These are phyloP conservation scores for Cryptocheilus praepositus DNA, from an alignment of 2,888 invertebrate species.

Conservation along the genomic window DNA sequence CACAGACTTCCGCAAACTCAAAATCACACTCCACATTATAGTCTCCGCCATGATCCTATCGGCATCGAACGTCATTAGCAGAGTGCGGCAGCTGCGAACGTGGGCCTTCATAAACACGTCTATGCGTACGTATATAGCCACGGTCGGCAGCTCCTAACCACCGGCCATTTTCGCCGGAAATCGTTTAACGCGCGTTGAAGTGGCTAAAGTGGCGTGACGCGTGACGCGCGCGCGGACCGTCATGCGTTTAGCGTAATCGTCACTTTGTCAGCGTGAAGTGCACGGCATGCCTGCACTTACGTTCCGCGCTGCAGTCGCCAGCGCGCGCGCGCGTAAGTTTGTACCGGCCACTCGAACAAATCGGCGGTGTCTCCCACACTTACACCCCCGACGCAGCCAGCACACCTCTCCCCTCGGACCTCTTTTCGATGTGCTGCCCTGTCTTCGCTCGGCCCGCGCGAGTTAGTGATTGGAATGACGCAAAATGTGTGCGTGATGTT, in stretches of 20 bases:
- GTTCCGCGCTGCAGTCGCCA: conserved; percentile 40
- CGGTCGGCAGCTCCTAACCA: conserved; percentile 25
- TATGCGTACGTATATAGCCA: not conserved
- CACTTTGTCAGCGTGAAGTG: conserved; percentile 68
- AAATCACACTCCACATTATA: too few species aligned
- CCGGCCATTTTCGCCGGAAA: conserved; percentile 72
- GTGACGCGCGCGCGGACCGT: conserved; percentile 71
- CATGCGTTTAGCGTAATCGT: conserved; percentile 70
- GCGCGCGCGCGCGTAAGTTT: conserved; percentile 36
- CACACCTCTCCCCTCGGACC: too few species aligned
- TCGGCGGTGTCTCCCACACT: too few species aligned
- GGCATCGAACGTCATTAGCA: too few species aligned
- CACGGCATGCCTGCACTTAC: conserved; percentile 59
- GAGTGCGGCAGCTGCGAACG: too few species aligned
- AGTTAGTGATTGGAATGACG: too few species aligned
- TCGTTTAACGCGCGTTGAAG: conserved; percentile 71
- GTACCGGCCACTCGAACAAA: conserved; percentile 40
- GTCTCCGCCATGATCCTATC: too few species aligned
- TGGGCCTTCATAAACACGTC: conserved; percentile 44
- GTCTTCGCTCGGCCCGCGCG: too few species aligned
- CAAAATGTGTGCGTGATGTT: too few species aligned
- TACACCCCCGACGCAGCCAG: too few species aligned
- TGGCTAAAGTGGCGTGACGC: conserved; percentile 73
- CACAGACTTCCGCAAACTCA: too few species aligned
- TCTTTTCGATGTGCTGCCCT: too few species aligned